Conservation (phyloP, 92 coral and sea anemone genomes). For the Ricordea florida region DNA sequence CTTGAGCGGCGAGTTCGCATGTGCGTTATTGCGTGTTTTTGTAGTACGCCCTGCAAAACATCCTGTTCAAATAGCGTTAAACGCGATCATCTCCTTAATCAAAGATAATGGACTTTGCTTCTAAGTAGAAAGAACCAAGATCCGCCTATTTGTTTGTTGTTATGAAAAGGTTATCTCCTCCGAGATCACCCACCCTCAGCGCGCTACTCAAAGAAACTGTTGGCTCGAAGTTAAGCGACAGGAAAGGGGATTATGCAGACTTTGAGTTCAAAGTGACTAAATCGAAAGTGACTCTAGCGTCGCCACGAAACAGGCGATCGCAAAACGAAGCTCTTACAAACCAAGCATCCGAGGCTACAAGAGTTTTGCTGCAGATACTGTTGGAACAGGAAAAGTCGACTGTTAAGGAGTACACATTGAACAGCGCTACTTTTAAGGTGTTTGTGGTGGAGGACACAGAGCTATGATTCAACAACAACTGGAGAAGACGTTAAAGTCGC, state of each 20-base stretch:
- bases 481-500: too few relatives aligned
- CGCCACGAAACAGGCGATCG: neutral
- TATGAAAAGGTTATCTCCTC: conserved; percentile 31
- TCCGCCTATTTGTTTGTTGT: too few relatives aligned
- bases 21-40: too few relatives aligned
- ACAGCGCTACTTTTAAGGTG: conserved; percentile 26
- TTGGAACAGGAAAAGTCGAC: conserved; percentile 20
- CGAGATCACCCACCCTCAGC: conserved; percentile 25
- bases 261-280: conserved; percentile 13
- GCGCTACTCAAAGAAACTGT: conserved; percentile 23
- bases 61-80: too few relatives aligned
- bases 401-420: conserved; percentile 10
- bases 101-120: too few relatives aligned
- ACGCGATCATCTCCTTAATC: too few relatives aligned
- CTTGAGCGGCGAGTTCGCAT: too few relatives aligned
- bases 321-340: neutral
- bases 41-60: too few relatives aligned
- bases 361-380: conserved; percentile 15
- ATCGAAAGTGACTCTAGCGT: neutral
- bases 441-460: conserved; percentile 29
- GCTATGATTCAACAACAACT: too few relatives aligned
- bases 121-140: too few relatives aligned
- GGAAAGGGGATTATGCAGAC: conserved; percentile 24
- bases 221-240: conserved; percentile 23
- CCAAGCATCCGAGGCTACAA: neutral